Evolutionary conservation across 1,140 invertebrate species (phyloP), one percentile per base, ranked within the genome.

Genomic region (Planococcus citri): DNA sequence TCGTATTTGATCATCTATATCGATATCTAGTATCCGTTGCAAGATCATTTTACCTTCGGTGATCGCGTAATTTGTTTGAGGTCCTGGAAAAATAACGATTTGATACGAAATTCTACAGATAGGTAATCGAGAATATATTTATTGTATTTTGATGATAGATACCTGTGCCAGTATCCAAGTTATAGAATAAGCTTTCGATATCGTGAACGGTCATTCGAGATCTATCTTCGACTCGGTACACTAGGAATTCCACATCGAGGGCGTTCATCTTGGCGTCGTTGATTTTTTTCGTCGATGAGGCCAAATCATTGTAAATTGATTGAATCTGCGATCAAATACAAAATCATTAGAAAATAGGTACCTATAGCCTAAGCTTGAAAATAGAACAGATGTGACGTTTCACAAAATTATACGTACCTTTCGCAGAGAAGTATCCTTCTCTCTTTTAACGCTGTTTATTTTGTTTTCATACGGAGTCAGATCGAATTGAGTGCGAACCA

Each of bases 51-150:
- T 80, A 0, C 90, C 92, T 75, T 92, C 84, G 12, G 82, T 78
- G 2, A 94, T 74, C 0, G 90, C 88, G 20, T 83, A 85, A 64
- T 94, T 91, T 0, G 91, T 83, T 76, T 89, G 88, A 0, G 88
- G 87, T 27, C 86, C 83, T 58, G 75, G 27, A 41, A 72, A 69
- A 2, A 25, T 27, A 64, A 1, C 25, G 24, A 68, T n/a, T n/a
- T n/a, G 41, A 51, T 51, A 3, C 6, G 17, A 51, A 51, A 51
- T 9, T 51, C 2, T 51, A 14, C 17, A 6, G 41, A 51, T 6
- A 6, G 41, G 6, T 9, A 51, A 33, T 33, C 29, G 29, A 3
- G 29, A 33, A n/a, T n/a, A n/a, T 6, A 37, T 14, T 14, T 37
- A 37, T 37, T 37, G 33, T 8, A 37, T 17, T 17, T 51, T 51